Conservation (phyloP, 2,797 vertebrate genomes). For the Avahi laniger region DNA sequence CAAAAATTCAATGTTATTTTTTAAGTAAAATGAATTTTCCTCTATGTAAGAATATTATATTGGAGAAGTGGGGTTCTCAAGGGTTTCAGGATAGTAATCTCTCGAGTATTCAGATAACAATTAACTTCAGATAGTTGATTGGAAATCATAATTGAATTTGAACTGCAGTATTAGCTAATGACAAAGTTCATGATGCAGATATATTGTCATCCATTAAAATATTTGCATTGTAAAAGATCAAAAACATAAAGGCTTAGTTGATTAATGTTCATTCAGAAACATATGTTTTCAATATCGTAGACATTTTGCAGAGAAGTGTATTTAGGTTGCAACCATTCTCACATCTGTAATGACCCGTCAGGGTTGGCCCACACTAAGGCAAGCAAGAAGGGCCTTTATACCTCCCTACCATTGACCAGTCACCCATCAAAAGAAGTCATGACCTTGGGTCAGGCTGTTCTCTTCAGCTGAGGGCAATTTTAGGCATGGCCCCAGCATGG, state of each 20-base stretch:
- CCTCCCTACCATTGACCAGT: fast-evolving
- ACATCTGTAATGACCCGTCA: neutral
- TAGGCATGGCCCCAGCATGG: neutral
- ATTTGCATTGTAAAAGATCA: slow-evolving; percentile 51
- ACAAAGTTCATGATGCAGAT: slow-evolving; percentile 59
- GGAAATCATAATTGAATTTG: slow-evolving; percentile 47
- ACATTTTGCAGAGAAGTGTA: slow-evolving; percentile 56
- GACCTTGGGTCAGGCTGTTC: neutral
- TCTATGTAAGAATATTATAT: neutral
- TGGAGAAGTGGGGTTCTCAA: neutral
- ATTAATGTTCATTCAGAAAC: slow-evolving; percentile 48
- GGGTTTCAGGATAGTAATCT: neutral
- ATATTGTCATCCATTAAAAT: slow-evolving; percentile 59
- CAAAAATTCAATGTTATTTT: neutral
- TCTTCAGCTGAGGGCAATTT: neutral
- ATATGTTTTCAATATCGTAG: slow-evolving; percentile 58
- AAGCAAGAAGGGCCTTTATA: neutral
- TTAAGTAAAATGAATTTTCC: slow-evolving; percentile 1
- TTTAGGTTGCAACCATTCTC: neutral
- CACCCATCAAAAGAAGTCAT: too few relatives aligned
- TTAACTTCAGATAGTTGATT: slow-evolving; percentile 48
- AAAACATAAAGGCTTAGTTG: slow-evolving; percentile 28
- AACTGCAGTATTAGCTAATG: slow-evolving; percentile 54
- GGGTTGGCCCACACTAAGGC: neutral
- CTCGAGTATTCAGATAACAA: slow-evolving; percentile 51